Conservation (phyloP, 2,888 invertebrate genomes). For the Rambutsinella grinnellia region DNA sequence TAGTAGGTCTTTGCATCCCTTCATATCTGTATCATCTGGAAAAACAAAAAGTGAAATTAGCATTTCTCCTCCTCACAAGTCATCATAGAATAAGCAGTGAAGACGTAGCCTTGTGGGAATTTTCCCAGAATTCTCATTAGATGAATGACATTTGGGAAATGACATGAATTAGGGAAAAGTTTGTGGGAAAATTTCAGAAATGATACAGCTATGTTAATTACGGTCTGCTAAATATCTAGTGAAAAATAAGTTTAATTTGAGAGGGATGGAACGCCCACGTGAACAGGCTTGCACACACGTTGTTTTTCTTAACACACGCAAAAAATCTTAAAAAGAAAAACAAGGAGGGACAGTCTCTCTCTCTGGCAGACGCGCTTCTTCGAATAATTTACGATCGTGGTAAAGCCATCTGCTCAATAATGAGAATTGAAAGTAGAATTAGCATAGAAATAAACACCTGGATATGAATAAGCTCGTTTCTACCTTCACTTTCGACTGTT, state of each 20-base stretch:
- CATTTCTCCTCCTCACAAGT: too few species aligned
- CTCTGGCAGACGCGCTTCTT: too few species aligned
- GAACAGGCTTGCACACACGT: too few species aligned
- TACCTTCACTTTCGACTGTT: not conserved
- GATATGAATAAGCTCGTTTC: not conserved
- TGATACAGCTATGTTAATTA: not conserved
- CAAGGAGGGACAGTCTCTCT: too few species aligned
- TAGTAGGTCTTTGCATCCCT: not conserved
- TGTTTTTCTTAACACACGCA: too few species aligned
- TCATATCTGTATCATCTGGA: constrained; percentile 14
- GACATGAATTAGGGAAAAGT: not conserved
- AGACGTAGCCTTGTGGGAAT: too few species aligned
- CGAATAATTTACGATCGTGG: not conserved
- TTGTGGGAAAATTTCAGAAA: not conserved
- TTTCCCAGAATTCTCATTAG: not conserved
- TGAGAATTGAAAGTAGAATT: not conserved
- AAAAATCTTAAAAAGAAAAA: not conserved
- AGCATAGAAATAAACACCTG: not conserved
- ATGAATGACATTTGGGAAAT: not conserved
- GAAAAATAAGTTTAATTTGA: too few species aligned
- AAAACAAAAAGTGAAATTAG: constrained; percentile 2
- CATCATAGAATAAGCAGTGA: too few species aligned
- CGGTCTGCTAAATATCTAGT: not conserved
- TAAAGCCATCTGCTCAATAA: constrained; percentile 17
- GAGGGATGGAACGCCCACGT: too few species aligned